Evolutionary conservation across 2,113 vertebrate genomes (phyloP), one percentile per base, ranked within the genome.

Genomic region (Megaptera novaeangliae): DNA sequence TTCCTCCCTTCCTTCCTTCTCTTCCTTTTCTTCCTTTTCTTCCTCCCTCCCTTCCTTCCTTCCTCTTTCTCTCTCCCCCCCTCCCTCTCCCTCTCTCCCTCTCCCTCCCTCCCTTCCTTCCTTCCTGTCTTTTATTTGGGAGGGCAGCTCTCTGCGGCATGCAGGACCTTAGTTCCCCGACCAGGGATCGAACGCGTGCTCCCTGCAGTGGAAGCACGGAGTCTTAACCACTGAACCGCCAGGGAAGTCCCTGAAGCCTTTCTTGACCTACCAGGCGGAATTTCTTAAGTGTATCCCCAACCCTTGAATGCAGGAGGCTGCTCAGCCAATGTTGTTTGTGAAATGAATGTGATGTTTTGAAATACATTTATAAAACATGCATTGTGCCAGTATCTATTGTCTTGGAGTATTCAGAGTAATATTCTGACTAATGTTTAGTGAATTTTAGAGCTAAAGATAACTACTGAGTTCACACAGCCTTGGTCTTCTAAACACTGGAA

Each of bases 331-430:
- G 34, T 34, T 36, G 4, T 59, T 85, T 64, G 41, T 91, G 36
- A 88, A 83, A 57, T 82, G 39, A 74, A 61, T 94, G 52, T 84
- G 84, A 88, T 17, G 27, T 93, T 96, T 94, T 74, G 44, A 94
- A 88, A 18, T n/a, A 34, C 49, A 18, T 77, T 88, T 87, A 88
- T 91, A 71, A 94, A 94, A 82, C 31, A 49, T 59, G 23, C 4
- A 27, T 44, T 74, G 15, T 88, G 31, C 49, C 21, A 64, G 17
- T 41, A 59, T 82, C 80, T 94, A 0, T 74, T 90, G 3, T 57
- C 29, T n/a, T 85, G n/a, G 8, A 68, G 23, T 94, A 36, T 8
- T 61, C 55, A 93, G 12, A 78, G 18, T 84, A 88, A 52, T 77
- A 57, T 39, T 61, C 34, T 94, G 1, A 90, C 34, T 66, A 13